Evolutionary conservation across 2,113 vertebrate species (phyloP).

Genomic region (Peucedramus taeniatus): DNA sequence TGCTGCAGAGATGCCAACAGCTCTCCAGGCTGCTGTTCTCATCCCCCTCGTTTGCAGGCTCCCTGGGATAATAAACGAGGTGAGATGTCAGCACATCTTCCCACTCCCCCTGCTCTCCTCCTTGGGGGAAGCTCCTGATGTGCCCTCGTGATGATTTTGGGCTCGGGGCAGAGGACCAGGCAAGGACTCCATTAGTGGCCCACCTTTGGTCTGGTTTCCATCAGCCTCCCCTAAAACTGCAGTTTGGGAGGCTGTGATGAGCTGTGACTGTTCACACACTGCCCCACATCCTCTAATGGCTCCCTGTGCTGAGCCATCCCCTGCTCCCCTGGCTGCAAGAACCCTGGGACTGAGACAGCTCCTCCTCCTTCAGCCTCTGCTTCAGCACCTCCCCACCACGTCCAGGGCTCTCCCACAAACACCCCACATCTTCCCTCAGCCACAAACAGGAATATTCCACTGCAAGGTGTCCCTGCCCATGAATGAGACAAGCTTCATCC

Average conservation of each 20-base stretch:
- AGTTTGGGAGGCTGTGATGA: not conserved
- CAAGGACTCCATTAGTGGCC: not conserved
- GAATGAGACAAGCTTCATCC: rapidly evolving
- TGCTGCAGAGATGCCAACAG: not conserved
- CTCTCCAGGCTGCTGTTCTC: not conserved
- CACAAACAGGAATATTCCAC: not conserved
- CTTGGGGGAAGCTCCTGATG: not conserved
- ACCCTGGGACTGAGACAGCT: not conserved
- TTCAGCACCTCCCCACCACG: not conserved
- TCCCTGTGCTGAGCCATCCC: not conserved
- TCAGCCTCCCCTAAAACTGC: not conserved
- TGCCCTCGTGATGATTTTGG: not conserved
- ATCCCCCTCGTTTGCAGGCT: not conserved
- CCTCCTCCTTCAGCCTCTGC: not conserved
- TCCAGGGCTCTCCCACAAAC: not conserved
- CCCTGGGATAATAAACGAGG: not conserved
- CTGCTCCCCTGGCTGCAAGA: not conserved
- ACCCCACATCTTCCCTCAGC: not conserved
- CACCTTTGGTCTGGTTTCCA: not conserved
- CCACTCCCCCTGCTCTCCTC: not conserved
- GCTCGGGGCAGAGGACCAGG: not conserved
- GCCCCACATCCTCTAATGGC: not conserved
- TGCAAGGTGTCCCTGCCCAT: not conserved
- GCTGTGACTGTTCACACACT: not conserved
- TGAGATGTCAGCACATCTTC: conserved; percentile 2